These are phyloP conservation scores for Gymnodraco acuticeps DNA, from an alignment of 2,797 vertebrate species.

Conservation along the genomic window DNA sequence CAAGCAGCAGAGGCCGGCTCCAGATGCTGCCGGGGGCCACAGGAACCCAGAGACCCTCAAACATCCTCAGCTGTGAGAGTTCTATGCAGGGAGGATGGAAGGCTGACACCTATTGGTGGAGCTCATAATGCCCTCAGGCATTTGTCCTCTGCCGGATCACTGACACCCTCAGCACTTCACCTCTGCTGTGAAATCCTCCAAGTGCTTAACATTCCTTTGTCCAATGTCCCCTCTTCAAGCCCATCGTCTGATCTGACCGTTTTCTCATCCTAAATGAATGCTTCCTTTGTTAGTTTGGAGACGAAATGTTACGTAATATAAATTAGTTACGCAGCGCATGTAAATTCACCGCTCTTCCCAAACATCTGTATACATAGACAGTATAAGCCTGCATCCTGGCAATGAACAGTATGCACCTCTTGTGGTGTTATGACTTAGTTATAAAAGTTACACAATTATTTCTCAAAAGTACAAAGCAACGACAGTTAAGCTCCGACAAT, in stretches of 20 bases:
- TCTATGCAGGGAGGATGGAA: constrained; percentile 61
- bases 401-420: constrained; percentile 19
- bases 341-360: constrained; percentile 47
- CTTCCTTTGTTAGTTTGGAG: constrained; percentile 47
- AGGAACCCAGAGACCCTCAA: constrained; percentile 39
- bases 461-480: constrained; percentile 5
- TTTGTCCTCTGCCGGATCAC: constrained; percentile 51
- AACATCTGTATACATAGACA: constrained; percentile 37
- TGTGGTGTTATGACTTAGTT: constrained; percentile 29
- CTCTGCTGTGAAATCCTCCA: constrained; percentile 61
- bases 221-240: constrained; percentile 30
- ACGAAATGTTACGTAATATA: constrained; percentile 45
- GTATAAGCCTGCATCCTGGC: constrained; percentile 18
- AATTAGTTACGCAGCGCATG: constrained; percentile 43
- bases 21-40: constrained; percentile 58
- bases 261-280: constrained; percentile 49
- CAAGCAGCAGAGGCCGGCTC: constrained; percentile 54
- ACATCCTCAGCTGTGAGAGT: constrained; percentile 35
- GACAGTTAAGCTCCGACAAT: constrained; percentile 10
- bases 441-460: constrained; percentile 2
- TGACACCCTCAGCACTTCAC: constrained; percentile 62
- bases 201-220: constrained; percentile 68
- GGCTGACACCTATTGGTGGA: constrained; percentile 84
- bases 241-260: constrained; percentile 41
- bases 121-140: constrained; percentile 64